Base-by-base conservation (phyloP, 2,888 invertebrate species). In the Didymodactylos carnosus region DNA sequence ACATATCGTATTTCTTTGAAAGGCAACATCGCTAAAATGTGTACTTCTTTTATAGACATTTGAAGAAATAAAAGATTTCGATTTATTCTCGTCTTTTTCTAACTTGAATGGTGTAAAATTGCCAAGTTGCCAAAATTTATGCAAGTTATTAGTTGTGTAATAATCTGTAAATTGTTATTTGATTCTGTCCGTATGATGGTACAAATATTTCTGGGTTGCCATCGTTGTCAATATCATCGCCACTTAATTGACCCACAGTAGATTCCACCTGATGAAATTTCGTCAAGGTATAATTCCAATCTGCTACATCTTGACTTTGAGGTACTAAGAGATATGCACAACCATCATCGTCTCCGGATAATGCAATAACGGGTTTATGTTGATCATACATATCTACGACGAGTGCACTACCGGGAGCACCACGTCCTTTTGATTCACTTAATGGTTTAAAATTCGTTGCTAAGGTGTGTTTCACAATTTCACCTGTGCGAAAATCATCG, bases 311-410 rank as follows among this genome's bases (percentile, higher is more conserved):
- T 39, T 76, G 70, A 39, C 74, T 76, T 43, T 46, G 41, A 0
- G 80, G 78, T 39, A 75, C 75, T 25, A 79, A 74, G 40, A 77
- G 73, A 72, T 79, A 79, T 0, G 78, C 79, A 39, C 77, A 75
- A 1, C 80, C 80, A 39, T 79, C 79, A 73, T 80, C 80, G 73
- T 80, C 80, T 5, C 80, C 80, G 8, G 80, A 78, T 29, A 80
- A n/a, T 8, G 79, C 62, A n/a, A 80, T 77, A 39, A 75, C 71
- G 8, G 79, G 79, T 46, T 78, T 79, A 19, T 75, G 73, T 14
- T 35, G 70, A 19, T 16, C 2, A n/a, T n/a, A n/a, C n/a, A n/a
- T n/a, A 23, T 43, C 27, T 69, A 39, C 49, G 71, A 71, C 35
- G 4, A 46, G 6, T 6, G 35, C 70, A 39, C 27, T 27, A 49